Evolutionary conservation across 2,797 vertebrate genomes (phyloP).

Genomic region (Lepilemur ruficaudatus): DNA sequence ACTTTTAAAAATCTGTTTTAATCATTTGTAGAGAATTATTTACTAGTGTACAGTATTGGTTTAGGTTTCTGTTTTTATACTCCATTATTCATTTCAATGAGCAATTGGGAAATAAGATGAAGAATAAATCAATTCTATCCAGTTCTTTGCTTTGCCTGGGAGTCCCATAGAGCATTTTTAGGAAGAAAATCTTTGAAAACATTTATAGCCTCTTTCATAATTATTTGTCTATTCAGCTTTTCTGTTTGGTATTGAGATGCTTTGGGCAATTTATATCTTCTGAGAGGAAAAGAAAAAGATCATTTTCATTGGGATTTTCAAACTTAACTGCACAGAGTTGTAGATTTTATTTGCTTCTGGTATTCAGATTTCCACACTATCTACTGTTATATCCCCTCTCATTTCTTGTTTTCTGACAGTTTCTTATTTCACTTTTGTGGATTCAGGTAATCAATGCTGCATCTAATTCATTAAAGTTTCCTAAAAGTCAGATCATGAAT

Average conservation of each 20-base stretch:
- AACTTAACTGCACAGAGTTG: not conserved
- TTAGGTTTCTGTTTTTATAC: slow-evolving; percentile 2
- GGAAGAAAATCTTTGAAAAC: slow-evolving; percentile 45
- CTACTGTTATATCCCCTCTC: not conserved
- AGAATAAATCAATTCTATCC: not conserved
- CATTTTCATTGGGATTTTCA: not conserved
- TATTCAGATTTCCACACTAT: not conserved
- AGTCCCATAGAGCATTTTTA: slow-evolving; percentile 33
- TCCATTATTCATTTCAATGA: slow-evolving; percentile 22
- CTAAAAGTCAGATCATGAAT: not conserved
- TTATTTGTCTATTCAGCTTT: slow-evolving; percentile 46
- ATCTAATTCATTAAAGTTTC: not conserved
- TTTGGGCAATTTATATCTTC: not conserved
- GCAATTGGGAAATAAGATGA: not conserved
- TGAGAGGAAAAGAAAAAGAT: not conserved
- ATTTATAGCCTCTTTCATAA: not conserved
- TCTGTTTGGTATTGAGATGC: not conserved
- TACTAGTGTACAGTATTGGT: not conserved
- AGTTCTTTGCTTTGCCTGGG: not conserved
- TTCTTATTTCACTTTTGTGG: not conserved
- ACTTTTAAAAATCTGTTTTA: not conserved
- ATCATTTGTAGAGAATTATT: not conserved
- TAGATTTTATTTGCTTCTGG: slow-evolving; percentile 9
- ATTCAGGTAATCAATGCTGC: not conserved
- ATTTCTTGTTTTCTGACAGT: not conserved